Evolutionary conservation across 2,113 vertebrate species (phyloP).

Genomic region (Madoqua kirkii): DNA sequence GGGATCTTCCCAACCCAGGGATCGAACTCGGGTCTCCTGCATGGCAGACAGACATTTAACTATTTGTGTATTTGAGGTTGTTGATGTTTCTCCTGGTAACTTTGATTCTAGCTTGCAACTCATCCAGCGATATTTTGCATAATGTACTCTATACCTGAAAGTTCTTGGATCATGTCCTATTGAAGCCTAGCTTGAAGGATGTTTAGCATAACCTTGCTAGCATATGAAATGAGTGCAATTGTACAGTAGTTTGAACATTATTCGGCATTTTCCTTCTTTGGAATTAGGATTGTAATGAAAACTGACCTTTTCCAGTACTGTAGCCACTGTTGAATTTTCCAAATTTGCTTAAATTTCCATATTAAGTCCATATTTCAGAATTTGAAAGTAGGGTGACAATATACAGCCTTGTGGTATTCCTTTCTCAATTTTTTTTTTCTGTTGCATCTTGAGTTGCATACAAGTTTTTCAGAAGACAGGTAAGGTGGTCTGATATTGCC

Average conservation of each 20-base stretch:
- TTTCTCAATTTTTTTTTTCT: background rate
- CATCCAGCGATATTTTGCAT: too few species aligned
- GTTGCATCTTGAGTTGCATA: background rate
- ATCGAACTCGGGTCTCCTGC: too few species aligned
- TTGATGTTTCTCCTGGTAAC: background rate
- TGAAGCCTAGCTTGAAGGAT: too few species aligned
- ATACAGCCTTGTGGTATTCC: background rate
- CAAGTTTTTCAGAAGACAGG: background rate
- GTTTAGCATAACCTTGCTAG: too few species aligned
- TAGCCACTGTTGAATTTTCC: background rate
- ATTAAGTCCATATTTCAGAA: background rate
- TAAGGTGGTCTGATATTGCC: background rate
- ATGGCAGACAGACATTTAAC: too few species aligned
- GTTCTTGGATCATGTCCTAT: too few species aligned
- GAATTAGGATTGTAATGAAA: background rate
- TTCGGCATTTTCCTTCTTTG: background rate
- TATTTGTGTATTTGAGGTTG: background rate
- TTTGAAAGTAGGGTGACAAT: background rate
- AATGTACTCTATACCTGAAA: too few species aligned
- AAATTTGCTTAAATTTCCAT: background rate
- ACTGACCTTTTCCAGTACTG: background rate
- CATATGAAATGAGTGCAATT: background rate
- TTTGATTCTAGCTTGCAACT: too few species aligned
- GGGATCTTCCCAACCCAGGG: too few species aligned
- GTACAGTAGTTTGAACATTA: background rate